A percentile compares a stretch with the other conserved stretches of the same genome.
These are phyloP conservation scores for Aradus depressus DNA, from an alignment of 2,888 invertebrate genomes.

Conservation along the genomic window DNA sequence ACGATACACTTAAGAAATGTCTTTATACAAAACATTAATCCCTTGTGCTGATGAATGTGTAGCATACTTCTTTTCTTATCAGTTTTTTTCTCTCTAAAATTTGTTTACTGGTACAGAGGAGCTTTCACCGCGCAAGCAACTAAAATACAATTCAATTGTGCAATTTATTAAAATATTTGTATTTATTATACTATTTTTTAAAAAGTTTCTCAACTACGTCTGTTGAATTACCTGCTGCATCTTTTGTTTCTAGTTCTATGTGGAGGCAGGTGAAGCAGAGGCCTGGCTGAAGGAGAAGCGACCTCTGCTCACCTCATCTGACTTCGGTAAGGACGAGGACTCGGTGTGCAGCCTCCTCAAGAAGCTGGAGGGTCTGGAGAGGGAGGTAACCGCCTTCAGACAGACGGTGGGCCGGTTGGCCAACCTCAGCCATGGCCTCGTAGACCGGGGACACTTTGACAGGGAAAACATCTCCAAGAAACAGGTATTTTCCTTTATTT, in stretches of 20 bases:
- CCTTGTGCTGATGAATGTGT: too few relatives aligned
- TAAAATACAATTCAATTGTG: too few relatives aligned
- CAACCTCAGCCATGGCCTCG: slow-evolving; percentile 52
- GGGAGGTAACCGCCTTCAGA: slow-evolving; percentile 73
- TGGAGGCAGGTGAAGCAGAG: slow-evolving; percentile 81
- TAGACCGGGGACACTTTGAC: slow-evolving; percentile 69
- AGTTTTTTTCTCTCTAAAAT: too few relatives aligned
- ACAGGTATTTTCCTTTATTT: slow-evolving; percentile 43
- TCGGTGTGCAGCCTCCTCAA: slow-evolving; percentile 73
- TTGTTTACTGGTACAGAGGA: too few relatives aligned
- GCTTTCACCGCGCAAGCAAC: too few relatives aligned
- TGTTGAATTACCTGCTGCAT: slow-evolving; percentile 5
- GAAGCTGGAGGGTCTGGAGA: slow-evolving; percentile 68
- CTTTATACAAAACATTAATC: too few relatives aligned
- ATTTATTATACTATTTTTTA: neutral
- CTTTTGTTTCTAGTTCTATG: slow-evolving; percentile 54
- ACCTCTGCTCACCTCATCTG: slow-evolving; percentile 58
- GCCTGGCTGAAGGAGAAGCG: slow-evolving; percentile 85
- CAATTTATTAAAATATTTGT: neutral
- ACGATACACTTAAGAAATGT: too few relatives aligned
- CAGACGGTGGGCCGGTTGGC: slow-evolving; percentile 57
- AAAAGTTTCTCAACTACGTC: neutral
- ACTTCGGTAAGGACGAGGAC: slow-evolving; percentile 87
- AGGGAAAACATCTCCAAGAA: slow-evolving; percentile 57
- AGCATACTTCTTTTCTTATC: too few relatives aligned